Percentiles rank a stretch among this genome's conserved stretches.
Conservation (phyloP, 2,888 invertebrate species). For the Luperina testacea region DNA sequence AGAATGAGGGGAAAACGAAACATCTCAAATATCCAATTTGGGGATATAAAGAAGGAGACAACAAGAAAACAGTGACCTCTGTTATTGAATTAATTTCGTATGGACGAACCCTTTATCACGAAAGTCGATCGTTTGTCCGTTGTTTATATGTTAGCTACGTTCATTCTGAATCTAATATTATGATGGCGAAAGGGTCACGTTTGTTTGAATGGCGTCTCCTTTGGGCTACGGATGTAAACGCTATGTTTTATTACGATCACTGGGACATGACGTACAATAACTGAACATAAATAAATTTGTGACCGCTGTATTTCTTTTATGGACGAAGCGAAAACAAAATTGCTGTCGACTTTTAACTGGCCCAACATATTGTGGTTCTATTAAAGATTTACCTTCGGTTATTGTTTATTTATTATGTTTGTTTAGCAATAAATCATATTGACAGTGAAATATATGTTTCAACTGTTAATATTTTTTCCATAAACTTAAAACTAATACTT, state of each 20-base stretch:
- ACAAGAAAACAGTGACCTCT: slow-evolving; percentile 79
- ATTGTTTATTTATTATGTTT: slow-evolving; percentile 34
- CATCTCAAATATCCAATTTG: slow-evolving; percentile 60
- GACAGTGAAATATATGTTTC: slow-evolving; percentile 7
- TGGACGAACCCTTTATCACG: slow-evolving; percentile 81
- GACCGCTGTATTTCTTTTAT: slow-evolving; percentile 66
- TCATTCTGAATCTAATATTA: slow-evolving; percentile 84
- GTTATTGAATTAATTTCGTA: slow-evolving; percentile 85
- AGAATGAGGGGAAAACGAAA: slow-evolving; percentile 54
- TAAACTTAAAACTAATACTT: neutral
- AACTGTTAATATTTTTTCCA: neutral
- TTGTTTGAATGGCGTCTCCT: slow-evolving; percentile 69
- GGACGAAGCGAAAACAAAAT: slow-evolving; percentile 52
- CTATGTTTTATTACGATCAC: slow-evolving; percentile 74
- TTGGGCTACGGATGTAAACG: slow-evolving; percentile 61
- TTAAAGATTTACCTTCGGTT: slow-evolving; percentile 44
- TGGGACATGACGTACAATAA: slow-evolving; percentile 73
- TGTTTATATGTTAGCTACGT: slow-evolving; percentile 81
- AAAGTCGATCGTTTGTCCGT: slow-evolving; percentile 83
- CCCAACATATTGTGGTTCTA: slow-evolving; percentile 38
- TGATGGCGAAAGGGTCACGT: slow-evolving; percentile 78
- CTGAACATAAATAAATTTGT: slow-evolving; percentile 69
- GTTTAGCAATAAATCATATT: slow-evolving; percentile 2
- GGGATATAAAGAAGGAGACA: slow-evolving; percentile 72
- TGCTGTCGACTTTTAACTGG: slow-evolving; percentile 47